Percentiles rank a stretch among this genome's conserved stretches.
Conservation (phyloP, 1,140 invertebrate species). For the Drosophila suzukii region DNA sequence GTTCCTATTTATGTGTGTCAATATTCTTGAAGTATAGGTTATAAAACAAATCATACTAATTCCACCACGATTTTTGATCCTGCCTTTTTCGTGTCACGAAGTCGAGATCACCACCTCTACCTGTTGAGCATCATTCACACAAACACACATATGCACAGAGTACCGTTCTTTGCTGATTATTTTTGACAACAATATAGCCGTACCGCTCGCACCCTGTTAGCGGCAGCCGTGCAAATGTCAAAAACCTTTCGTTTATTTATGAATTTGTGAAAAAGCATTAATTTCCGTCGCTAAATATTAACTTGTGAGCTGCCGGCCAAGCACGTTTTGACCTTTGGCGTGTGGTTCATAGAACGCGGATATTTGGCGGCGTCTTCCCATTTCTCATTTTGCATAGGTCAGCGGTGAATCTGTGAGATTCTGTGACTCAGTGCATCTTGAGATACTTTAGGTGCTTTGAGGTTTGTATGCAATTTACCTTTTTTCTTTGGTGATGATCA, state of each 20-base stretch:
- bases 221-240: constrained; percentile 61
- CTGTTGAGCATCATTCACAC: constrained; percentile 9
- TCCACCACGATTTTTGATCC: too few relatives aligned
- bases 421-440: constrained; percentile 37
- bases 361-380: constrained; percentile 38
- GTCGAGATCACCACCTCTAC: constrained; percentile 6
- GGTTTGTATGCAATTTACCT: constrained; percentile 62
- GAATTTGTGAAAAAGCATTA: constrained; percentile 55
- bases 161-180: constrained; percentile 34
- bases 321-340: constrained; percentile 71
- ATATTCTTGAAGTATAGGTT: too few relatives aligned
- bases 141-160: not conserved
- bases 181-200: constrained; percentile 1
- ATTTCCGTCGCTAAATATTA: constrained; percentile 28
- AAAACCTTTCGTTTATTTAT: constrained; percentile 76
- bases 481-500: constrained; percentile 68
- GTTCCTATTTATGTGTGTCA: too few relatives aligned
- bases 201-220: constrained; percentile 15
- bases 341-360: constrained; percentile 76
- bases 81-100: not conserved
- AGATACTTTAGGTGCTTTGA: constrained; percentile 4
- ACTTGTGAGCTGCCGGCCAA: constrained; percentile 19
- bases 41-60: too few relatives aligned
- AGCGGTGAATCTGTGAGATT: constrained; percentile 33
- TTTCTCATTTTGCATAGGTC: constrained; percentile 18